These are phyloP conservation scores for Coendou prehensilis DNA, from an alignment of 2,797 vertebrate species.

Conservation along the genomic window DNA sequence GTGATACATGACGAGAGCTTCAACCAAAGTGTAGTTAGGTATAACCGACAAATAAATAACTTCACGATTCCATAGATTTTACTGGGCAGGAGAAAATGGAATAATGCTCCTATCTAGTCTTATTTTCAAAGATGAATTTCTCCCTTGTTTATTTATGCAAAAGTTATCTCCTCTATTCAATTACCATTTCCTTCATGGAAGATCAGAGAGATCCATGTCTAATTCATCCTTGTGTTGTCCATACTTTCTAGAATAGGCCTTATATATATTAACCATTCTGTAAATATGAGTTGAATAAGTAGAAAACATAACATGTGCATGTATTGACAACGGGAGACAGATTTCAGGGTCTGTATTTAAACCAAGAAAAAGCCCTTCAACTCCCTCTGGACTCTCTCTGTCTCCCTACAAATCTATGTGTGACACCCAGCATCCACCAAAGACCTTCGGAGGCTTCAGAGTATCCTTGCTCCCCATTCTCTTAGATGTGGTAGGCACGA, in stretches of 20 bases:
- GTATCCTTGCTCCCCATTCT: not conserved
- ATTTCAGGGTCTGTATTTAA: not conserved
- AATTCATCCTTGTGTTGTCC: not conserved
- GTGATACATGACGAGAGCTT: not conserved
- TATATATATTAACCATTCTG: not conserved
- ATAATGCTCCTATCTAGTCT: not conserved
- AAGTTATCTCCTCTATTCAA: not conserved
- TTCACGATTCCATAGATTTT: not conserved
- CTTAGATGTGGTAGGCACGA: not conserved
- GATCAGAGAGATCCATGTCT: not conserved
- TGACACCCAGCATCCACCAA: not conserved
- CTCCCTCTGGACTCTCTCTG: not conserved
- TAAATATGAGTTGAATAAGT: not conserved
- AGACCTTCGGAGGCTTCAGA: not conserved
- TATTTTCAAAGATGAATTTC: not conserved
- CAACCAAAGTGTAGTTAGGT: not conserved
- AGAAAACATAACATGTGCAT: not conserved
- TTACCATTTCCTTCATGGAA: not conserved
- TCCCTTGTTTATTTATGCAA: conserved; percentile 14
- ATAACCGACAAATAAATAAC: not conserved
- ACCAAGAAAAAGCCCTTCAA: not conserved
- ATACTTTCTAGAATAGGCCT: not conserved
- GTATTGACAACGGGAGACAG: no score
- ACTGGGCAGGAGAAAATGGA: not conserved
- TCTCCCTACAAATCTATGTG: not conserved